phyloP scores from a whole-genome alignment of 2,113 vertebrate species.

The Nycticorax nycticorax region DNA sequence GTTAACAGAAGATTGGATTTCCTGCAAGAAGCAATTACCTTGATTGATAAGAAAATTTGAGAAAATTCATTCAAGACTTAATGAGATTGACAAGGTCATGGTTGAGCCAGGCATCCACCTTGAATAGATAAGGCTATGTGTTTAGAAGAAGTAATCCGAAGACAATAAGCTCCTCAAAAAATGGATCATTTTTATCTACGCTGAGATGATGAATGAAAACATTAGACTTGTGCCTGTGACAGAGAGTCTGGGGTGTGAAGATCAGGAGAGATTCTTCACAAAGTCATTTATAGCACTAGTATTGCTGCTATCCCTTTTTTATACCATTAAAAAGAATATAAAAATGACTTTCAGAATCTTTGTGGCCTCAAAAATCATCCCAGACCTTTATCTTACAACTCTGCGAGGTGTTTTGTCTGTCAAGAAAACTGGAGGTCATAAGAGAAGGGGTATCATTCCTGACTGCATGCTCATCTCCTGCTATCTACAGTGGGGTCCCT shows the following conservation, averaged over 20 bases:
- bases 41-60: constrained; percentile 65
- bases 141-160: constrained; percentile 50
- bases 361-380: constrained; percentile 40
- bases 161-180: constrained; percentile 35
- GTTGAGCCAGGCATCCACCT: constrained; percentile 19
- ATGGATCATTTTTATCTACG: constrained; percentile 52
- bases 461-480: neutral
- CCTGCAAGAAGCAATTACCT: constrained; percentile 53
- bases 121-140: constrained; percentile 35
- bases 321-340: constrained; percentile 36
- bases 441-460: neutral
- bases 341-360: constrained; percentile 53
- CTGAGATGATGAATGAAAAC: constrained; percentile 58
- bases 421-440: neutral
- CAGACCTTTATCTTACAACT: constrained; percentile 21
- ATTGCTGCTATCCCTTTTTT: constrained; percentile 25
- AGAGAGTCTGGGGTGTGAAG: constrained; percentile 52
- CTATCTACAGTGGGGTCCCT: neutral
- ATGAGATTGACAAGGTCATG: constrained; percentile 59
- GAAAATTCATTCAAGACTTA: constrained; percentile 51
- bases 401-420: constrained; percentile 3
- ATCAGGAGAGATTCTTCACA: constrained; percentile 49
- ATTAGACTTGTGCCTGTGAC: constrained; percentile 55
- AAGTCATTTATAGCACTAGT: constrained; percentile 41
- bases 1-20: constrained; percentile 65